Conservation (phyloP, 2,888 invertebrate species). For the Metacarcinus magister region DNA sequence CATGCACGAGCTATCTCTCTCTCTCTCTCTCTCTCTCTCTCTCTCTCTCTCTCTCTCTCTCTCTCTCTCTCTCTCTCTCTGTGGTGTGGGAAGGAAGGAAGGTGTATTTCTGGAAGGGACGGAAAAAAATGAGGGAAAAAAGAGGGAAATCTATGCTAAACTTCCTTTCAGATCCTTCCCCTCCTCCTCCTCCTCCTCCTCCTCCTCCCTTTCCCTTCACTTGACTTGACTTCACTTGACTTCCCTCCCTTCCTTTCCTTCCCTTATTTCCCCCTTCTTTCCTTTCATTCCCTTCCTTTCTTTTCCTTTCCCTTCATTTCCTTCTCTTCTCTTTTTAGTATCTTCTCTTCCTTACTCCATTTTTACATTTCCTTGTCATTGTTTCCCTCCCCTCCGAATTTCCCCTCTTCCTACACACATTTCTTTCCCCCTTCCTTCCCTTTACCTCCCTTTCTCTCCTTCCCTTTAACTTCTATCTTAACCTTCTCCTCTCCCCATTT, state of each 20-base stretch:
- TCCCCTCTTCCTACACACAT: too few species aligned
- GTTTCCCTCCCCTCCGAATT: too few species aligned
- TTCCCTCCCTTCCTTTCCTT: not conserved
- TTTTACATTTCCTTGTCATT: too few species aligned
- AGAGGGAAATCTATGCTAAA: not conserved
- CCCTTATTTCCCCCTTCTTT: not conserved
- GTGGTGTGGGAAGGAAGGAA: too few species aligned
- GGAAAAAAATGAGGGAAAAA: too few species aligned
- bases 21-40: not conserved
- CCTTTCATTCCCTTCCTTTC: not conserved
- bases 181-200: not conserved
- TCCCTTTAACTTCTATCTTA: too few species aligned
- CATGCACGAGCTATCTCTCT: not conserved
- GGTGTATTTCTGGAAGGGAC: too few species aligned
- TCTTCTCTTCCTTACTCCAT: not conserved
- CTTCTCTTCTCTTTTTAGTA: not conserved
- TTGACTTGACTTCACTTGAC: too few species aligned
- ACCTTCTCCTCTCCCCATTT: not conserved
- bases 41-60: constrained; percentile 10
- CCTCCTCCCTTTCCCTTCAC: not conserved
- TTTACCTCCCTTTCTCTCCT: too few species aligned
- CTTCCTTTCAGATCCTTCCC: not conserved
- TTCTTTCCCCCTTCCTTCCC: not conserved
- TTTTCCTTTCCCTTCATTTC: not conserved
- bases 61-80: constrained; percentile 21